Conservation (phyloP, 2,888 invertebrate species). For the Parthenolecanium corni region DNA sequence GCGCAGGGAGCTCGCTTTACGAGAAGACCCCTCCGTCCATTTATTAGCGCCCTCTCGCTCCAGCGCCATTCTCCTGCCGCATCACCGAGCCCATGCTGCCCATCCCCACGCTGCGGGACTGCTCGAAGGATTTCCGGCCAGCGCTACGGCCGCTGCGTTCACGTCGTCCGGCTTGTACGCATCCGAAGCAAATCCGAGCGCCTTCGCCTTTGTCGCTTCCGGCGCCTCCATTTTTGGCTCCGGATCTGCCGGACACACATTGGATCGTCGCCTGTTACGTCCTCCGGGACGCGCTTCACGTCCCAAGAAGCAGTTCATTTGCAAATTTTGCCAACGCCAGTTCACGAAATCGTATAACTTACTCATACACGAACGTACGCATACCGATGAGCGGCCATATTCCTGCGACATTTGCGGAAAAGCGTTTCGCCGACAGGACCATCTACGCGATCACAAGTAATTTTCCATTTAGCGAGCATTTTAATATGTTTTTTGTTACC, state of each 20-base stretch:
- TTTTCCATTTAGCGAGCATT: too few relatives aligned
- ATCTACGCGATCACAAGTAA: too few relatives aligned
- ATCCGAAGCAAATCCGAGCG: constrained; percentile 43
- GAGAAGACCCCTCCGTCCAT: constrained; percentile 50
- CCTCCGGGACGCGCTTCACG: constrained; percentile 72
- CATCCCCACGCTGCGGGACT: constrained; percentile 24
- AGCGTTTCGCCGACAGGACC: constrained; percentile 93
- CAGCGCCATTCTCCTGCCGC: constrained; percentile 59
- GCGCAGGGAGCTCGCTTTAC: constrained; percentile 63
- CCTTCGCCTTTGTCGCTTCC: constrained; percentile 36
- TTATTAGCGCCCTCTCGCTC: constrained; percentile 41
- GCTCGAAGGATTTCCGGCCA: constrained; percentile 49
- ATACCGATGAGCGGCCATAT: constrained; percentile 90
- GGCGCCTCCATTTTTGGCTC: constrained; percentile 60
- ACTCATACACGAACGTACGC: constrained; percentile 93
- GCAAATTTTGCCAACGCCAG: constrained; percentile 92
- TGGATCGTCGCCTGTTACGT: constrained; percentile 61
- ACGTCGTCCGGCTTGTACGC: constrained; percentile 33
- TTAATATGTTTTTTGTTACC: too few relatives aligned
- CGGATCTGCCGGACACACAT: constrained; percentile 59
- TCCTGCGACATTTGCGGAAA: constrained; percentile 97
- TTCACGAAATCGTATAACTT: constrained; percentile 97
- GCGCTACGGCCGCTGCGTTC: constrained; percentile 54
- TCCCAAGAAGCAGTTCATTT: constrained; percentile 96
- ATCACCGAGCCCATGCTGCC: constrained; percentile 30